Conservation (phyloP, 2,888 invertebrate genomes). For the Drosophila emarginata region DNA sequence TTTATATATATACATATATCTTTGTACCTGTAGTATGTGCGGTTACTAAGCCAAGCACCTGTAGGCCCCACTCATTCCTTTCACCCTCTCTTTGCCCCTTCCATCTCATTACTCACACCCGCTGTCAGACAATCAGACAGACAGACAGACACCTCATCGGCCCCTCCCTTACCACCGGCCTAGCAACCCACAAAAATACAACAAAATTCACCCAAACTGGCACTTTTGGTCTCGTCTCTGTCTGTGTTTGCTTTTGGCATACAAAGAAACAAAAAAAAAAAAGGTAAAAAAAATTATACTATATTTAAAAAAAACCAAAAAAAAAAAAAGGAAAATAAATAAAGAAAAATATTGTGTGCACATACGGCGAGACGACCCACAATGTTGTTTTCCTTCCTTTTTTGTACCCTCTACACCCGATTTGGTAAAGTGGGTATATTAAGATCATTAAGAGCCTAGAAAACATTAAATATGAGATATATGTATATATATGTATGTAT, state of each 20-base stretch:
- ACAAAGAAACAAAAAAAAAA: slow-evolving; percentile 42
- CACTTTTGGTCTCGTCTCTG: slow-evolving; percentile 63
- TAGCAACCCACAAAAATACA: slow-evolving; percentile 34
- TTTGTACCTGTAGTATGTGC: slow-evolving; percentile 52
- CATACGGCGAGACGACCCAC: slow-evolving; percentile 38
- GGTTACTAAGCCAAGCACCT: slow-evolving; percentile 61
- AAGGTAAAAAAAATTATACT: slow-evolving; percentile 36
- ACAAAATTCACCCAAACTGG: slow-evolving; percentile 69
- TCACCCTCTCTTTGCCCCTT: not conserved
- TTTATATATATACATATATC: slow-evolving; percentile 53
- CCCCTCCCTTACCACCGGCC: slow-evolving; percentile 22
- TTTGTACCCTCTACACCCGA: not conserved
- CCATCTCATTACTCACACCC: slow-evolving; percentile 4
- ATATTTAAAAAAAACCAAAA: slow-evolving; percentile 52
- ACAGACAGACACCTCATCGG: slow-evolving; percentile 7
- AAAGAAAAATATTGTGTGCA: slow-evolving; percentile 31
- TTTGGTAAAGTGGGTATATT: not conserved
- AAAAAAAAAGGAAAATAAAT: slow-evolving; percentile 19
- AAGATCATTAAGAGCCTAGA: not conserved
- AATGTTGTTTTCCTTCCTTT: slow-evolving; percentile 6
- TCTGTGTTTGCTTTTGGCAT: slow-evolving; percentile 72
- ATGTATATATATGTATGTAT: too few species aligned
- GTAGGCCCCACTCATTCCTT: not conserved
- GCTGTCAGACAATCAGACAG: not conserved
- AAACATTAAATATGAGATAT: not conserved